phyloP scores from a whole-genome alignment of 2,888 invertebrate genomes.

The Hartigia nigra region DNA sequence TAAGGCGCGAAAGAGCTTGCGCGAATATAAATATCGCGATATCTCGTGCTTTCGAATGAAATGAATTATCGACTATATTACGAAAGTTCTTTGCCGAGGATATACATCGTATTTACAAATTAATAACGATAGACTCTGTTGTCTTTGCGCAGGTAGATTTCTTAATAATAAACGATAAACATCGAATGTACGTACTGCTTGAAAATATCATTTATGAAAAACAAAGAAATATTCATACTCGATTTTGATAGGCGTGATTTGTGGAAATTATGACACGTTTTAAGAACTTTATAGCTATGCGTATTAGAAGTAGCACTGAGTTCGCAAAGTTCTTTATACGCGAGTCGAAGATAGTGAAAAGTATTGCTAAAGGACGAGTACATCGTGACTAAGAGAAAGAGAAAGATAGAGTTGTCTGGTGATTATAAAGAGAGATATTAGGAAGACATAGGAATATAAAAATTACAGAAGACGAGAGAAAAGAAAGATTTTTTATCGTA shows the following conservation, averaged over 20 bases:
- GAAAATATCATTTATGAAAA: constrained; percentile 44
- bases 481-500: not conserved
- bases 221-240: not conserved
- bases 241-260: not conserved
- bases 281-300: constrained; percentile 16
- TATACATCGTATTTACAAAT: not conserved
- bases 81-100: not conserved
- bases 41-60: not conserved
- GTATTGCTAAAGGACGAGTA: constrained; percentile 1
- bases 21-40: not conserved
- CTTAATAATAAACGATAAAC: constrained; percentile 29
- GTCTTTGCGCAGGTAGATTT: constrained; percentile 32
- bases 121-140: not conserved
- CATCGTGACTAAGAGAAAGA: constrained; percentile 13
- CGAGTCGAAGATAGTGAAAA: constrained; percentile 21
- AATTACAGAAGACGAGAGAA: not conserved
- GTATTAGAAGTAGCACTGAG: constrained; percentile 24
- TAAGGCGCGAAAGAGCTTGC: not conserved
- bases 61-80: not conserved
- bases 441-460: constrained; percentile 11
- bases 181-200: constrained; percentile 35
- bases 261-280: not conserved
- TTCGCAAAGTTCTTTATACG: constrained; percentile 23
- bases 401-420: constrained; percentile 15
- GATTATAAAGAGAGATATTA: not conserved